Evolutionary conservation across 2,797 vertebrate species (phyloP).

Genomic region (Eptatretus atami): DNA sequence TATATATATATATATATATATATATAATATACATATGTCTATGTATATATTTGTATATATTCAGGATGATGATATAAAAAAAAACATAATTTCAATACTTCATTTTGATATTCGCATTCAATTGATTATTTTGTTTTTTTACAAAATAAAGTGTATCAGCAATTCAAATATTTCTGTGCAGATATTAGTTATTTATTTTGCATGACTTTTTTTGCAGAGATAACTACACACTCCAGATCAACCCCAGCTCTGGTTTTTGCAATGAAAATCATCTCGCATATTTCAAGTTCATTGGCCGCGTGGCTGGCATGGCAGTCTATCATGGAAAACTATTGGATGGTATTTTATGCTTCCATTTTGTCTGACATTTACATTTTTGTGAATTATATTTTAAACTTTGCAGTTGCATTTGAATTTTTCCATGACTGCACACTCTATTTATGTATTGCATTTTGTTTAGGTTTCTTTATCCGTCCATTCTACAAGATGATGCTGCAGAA

Average conservation of each 20-base stretch:
- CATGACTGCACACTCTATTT: neutral
- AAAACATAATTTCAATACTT: too few relatives aligned
- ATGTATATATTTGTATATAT: too few relatives aligned
- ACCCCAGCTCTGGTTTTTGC: conserved; percentile 78
- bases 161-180: neutral
- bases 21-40: too few relatives aligned
- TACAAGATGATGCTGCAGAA: conserved; percentile 99
- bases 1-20: too few relatives aligned
- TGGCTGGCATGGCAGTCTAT: conserved; percentile 87
- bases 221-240: conserved; percentile 92
- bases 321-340: conserved; percentile 83
- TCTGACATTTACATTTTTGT: too few relatives aligned
- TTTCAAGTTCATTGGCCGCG: conserved; percentile 88
- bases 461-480: conserved; percentile 88
- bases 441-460: conserved; percentile 15
- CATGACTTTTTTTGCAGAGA: conserved; percentile 24
- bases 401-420: neutral
- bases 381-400: neutral
- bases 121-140: too few relatives aligned
- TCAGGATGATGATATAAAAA: too few relatives aligned
- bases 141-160: too few relatives aligned
- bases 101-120: too few relatives aligned
- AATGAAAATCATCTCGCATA: conserved; percentile 91
- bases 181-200: conserved; percentile 6
- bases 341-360: conserved; percentile 16